phyloP scores from a whole-genome alignment of 2,113 vertebrate species.

The Haliaeetus leucogaster region DNA sequence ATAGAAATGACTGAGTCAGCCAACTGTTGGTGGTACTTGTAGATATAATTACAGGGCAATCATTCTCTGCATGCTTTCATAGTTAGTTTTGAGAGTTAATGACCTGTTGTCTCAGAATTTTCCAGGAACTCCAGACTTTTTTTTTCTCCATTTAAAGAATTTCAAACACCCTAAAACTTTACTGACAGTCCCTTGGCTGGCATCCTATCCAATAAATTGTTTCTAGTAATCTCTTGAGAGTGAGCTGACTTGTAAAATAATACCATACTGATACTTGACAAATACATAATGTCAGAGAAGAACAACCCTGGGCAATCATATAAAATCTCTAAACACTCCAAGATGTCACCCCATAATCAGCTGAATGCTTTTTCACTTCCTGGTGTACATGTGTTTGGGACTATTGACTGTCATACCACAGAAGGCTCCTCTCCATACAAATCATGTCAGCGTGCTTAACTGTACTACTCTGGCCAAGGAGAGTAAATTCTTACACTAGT shows the following conservation, averaged over 20 bases:
- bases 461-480: not conserved
- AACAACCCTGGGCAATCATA: conserved; percentile 8
- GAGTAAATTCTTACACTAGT: not conserved
- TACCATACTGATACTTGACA: not conserved
- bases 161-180: not conserved
- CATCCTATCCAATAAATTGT: not conserved
- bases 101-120: not conserved
- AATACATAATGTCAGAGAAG: not conserved
- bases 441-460: not conserved
- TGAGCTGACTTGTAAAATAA: not conserved
- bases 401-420: not conserved
- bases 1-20: not conserved
- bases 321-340: not conserved
- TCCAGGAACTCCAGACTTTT: not conserved
- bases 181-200: not conserved
- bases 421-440: not conserved
- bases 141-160: not conserved
- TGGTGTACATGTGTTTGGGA: not conserved
- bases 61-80: not conserved
- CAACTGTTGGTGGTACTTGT: not conserved
- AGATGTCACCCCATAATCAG: not conserved
- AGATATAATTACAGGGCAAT: not conserved
- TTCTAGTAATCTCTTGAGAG: not conserved
- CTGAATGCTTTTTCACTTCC: not conserved
- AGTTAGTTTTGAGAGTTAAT: not conserved